Conservation (phyloP, 2,797 vertebrate species). For the Chelon auratus region DNA sequence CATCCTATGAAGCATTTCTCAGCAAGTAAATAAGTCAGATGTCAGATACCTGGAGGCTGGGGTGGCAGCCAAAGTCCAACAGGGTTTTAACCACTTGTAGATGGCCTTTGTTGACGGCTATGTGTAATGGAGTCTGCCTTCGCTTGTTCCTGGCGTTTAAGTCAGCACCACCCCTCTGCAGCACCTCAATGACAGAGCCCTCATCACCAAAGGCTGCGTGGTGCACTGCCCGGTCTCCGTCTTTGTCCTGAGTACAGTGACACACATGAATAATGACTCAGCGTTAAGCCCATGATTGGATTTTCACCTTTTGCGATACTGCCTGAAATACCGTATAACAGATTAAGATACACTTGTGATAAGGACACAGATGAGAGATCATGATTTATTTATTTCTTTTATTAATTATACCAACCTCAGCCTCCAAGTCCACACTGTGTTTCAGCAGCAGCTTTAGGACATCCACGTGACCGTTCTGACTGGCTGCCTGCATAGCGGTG, state of each 20-base stretch:
- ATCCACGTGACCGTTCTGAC: constrained; percentile 98
- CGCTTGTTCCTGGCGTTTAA: constrained; percentile 98
- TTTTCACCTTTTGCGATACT: neutral
- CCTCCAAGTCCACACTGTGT: constrained; percentile 97
- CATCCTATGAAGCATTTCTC: constrained; percentile 13
- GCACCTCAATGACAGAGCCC: constrained; percentile 97
- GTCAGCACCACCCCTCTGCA: constrained; percentile 96
- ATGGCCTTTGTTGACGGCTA: constrained; percentile 99
- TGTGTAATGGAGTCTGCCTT: constrained; percentile 96
- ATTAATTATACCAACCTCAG: constrained; percentile 88
- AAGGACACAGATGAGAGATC: constrained; percentile 4
- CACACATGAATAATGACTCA: constrained; percentile 44
- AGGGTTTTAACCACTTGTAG: constrained; percentile 98
- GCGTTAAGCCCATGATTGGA: constrained; percentile 9
- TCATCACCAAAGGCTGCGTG: constrained; percentile 98
- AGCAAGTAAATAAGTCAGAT: constrained; percentile 2
- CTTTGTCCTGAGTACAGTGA: constrained; percentile 90
- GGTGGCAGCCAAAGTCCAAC: constrained; percentile 97
- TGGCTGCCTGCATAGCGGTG: constrained; percentile 99
- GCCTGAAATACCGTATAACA: neutral
- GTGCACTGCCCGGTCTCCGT: constrained; percentile 97
- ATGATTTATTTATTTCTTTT: neutral
- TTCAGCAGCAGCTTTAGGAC: constrained; percentile 98
- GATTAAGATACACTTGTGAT: constrained; percentile 3
- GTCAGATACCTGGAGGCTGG: constrained; percentile 94